A percentile compares a stretch with the other conserved stretches of the same genome.
Conservation (phyloP, 2,797 vertebrate species). For the Sebastes cheni region DNA sequence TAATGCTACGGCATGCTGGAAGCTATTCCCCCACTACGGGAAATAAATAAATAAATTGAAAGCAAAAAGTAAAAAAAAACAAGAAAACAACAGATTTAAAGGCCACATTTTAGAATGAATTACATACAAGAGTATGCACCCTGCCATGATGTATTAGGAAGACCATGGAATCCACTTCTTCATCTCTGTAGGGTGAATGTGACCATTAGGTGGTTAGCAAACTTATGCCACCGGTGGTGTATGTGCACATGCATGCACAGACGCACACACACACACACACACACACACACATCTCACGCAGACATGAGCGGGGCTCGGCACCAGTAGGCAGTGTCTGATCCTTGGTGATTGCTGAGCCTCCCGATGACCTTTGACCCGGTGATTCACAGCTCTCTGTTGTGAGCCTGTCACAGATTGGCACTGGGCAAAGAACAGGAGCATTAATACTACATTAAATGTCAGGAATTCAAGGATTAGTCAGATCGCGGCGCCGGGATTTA, state of each 20-base stretch:
- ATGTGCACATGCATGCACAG: constrained; percentile 4
- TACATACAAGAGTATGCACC: constrained; percentile 82
- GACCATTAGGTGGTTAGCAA: constrained; percentile 75
- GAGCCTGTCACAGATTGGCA: constrained; percentile 73
- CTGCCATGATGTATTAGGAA: constrained; percentile 85
- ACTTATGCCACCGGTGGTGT: constrained; percentile 69
- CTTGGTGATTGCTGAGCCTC: constrained; percentile 73
- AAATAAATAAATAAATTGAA: constrained; percentile 79
- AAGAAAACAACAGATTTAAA: constrained; percentile 84
- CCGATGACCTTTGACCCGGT: constrained; percentile 68
- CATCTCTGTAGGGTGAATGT: constrained; percentile 80
- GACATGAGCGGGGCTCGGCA: constrained; percentile 37
- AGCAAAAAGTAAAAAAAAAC: constrained; percentile 66
- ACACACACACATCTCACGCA: not conserved
- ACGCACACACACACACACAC: not conserved
- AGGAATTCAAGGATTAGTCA: constrained; percentile 75
- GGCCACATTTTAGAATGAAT: constrained; percentile 89
- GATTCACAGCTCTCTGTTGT: constrained; percentile 76
- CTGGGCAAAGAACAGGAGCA: constrained; percentile 68
- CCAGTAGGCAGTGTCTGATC: constrained; percentile 73
- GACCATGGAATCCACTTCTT: constrained; percentile 72
- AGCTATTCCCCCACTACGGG: constrained; percentile 80
- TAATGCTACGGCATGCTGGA: constrained; percentile 85
- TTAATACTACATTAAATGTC: constrained; percentile 78
- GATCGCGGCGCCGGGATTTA: constrained; percentile 64